Base-by-base conservation (phyloP, 2,113 vertebrate species). In the Larimichthys polyactis region DNA sequence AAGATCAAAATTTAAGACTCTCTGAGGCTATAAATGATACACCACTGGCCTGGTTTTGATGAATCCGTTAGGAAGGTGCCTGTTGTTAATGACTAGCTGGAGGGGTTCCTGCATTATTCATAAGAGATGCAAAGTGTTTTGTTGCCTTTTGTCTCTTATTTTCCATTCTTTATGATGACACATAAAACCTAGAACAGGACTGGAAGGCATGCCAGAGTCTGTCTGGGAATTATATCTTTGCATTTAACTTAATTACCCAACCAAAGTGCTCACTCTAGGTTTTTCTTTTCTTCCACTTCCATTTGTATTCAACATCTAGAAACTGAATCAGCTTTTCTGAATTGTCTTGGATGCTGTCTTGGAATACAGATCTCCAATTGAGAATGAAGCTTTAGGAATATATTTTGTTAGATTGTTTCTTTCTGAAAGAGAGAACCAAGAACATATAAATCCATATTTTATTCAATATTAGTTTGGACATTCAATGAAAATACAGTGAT, bases 91-190 rank as follows among this genome's bases (percentile, higher is more conserved):
- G 69, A 43, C 57, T 57, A 3, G 32, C 60, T 71, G 48, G 15
- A 87, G 65, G 75, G 36, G 3, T 57, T 65, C 15, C 44, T 87
- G 54, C 64, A 71, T 87, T 81, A 86, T 90, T 84, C 49, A 87
- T 79, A 14, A 58, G 11, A 0, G 19, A 43, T 57, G n/a, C 36
- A 5, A 63, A 55, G 7, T 66, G 32, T 78, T 58, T 72, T 55
- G 11, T 71, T 69, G 43, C 24, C 12, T 69, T 60, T 54, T 85
- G 24, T 73, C 55, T 48, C 65, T 67, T 78, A 27, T 65, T 54
- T 49, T 46, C 8, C 52, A 32, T 36, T 46, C 16, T n/a, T 73
- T 29, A 19, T 69, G 36, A 63, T 43, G 51, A 11, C 54, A 27
- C 36, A 59, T 9, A 19, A 15, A 57, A 29, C 20, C 15, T 16